These are phyloP conservation scores for Acipenser oxyrinchus DNA, from an alignment of 2,797 vertebrate species.

Conservation along the genomic window DNA sequence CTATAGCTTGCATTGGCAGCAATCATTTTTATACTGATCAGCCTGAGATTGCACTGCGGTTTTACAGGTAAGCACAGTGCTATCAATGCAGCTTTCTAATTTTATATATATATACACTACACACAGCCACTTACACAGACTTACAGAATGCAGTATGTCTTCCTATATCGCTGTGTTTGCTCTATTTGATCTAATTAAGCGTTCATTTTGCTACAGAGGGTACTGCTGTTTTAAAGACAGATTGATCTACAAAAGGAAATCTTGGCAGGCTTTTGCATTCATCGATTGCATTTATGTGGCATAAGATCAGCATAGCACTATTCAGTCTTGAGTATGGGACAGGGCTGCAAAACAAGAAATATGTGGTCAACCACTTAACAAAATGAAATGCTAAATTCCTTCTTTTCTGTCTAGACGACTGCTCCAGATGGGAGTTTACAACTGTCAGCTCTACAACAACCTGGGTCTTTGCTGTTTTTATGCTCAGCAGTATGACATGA, in stretches of 20 bases:
- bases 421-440: conserved; percentile 95
- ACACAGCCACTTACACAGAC: neutral
- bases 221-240: neutral
- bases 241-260: neutral
- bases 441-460: conserved; percentile 96
- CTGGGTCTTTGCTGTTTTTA: conserved; percentile 96
- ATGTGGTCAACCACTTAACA: neutral
- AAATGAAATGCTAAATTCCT: neutral
- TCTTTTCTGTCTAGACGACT: conserved; percentile 64
- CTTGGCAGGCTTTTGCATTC: conserved; percentile 4
- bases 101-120: neutral
- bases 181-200: neutral
- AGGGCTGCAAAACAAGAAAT: conserved; percentile 5
- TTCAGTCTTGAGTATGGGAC: neutral
- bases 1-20: conserved; percentile 93
- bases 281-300: neutral
- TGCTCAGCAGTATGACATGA: conserved; percentile 98
- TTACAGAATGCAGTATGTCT: neutral
- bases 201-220: neutral
- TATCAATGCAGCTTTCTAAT: neutral
- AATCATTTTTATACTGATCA: conserved; percentile 97
- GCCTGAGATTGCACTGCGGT: conserved; percentile 88
- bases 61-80: conserved; percentile 72
- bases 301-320: neutral
- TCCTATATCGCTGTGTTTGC: neutral